A percentile compares a stretch with the other conserved stretches of the same genome.
phyloP scores from a whole-genome alignment of 2,797 vertebrate genomes.

The Microcaecilia unicolor region DNA sequence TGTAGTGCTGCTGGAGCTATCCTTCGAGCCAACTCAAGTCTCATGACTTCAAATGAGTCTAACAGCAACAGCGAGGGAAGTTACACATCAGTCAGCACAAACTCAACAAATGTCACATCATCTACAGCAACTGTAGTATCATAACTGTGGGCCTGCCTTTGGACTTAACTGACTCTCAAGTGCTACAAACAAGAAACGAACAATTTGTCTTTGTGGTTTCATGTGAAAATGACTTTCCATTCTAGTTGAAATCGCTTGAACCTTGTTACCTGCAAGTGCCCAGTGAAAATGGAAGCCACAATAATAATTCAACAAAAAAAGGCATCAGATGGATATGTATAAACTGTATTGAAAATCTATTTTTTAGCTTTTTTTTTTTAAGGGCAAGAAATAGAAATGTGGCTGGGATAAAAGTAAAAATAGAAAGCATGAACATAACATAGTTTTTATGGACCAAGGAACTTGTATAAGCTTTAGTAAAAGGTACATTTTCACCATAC shows the following conservation, averaged over 20 bases:
- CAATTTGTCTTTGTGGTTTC: constrained; percentile 59
- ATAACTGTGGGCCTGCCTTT: constrained; percentile 69
- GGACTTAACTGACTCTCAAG: constrained; percentile 68
- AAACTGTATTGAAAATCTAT: constrained; percentile 58
- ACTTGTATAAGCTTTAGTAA: constrained; percentile 99
- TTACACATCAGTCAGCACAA: constrained; percentile 68
- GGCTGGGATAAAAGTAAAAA: constrained; percentile 62
- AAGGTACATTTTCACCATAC: constrained; percentile 99
- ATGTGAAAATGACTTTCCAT: constrained; percentile 60
- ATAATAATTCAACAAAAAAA: constrained; percentile 50
- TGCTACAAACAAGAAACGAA: constrained; percentile 64
- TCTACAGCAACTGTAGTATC: constrained; percentile 84
- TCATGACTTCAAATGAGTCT: constrained; percentile 68
- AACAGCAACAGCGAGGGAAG: constrained; percentile 62
- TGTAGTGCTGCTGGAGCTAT: constrained; percentile 96
- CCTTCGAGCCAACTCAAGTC: constrained; percentile 77
- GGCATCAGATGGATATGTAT: constrained; percentile 48
- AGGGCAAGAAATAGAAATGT: constrained; percentile 71
- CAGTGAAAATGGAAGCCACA: constrained; percentile 66
- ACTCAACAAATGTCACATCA: constrained; percentile 82
- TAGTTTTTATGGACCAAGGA: constrained; percentile 99
- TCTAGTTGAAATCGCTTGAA: constrained; percentile 47
- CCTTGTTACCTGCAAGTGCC: constrained; percentile 55
- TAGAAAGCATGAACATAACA: constrained; percentile 78
- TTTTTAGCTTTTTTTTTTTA: constrained; percentile 59